Evolutionary conservation across 1,140 invertebrate species (phyloP), one percentile per base, ranked within the genome.

Genomic region (Nautilus pompilius): DNA sequence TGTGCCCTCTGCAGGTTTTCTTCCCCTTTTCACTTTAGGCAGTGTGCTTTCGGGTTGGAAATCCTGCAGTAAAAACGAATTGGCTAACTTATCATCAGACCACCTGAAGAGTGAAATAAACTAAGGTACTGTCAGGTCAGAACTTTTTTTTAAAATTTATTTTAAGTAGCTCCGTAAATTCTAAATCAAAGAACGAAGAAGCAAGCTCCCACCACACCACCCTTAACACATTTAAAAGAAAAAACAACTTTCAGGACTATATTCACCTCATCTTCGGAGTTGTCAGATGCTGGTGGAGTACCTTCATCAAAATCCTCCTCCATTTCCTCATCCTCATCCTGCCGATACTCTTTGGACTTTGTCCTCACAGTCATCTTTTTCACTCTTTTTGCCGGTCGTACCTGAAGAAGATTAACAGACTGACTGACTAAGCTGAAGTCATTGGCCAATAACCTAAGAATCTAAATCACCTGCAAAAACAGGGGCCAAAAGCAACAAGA

Each of bases 241-340:
- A 46, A 22, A 15, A n/a, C 29, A 54, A 34, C n/a, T 58, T 1
- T 29, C 15, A 5, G 22, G 1, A 54, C 29, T n/a, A 30, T 22
- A 48, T 41, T 30, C 32, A 76, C 73, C 69, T 74, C 72, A 67
- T 76, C 73, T 32, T 71, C 68, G 8, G 71, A 68, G 55, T 74
- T 68, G 46, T 76, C 73, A 22, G 67, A 68, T 3, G 68, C 65
- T 10, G 68, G 62, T n/a, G 60, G 41, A 6, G 64, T 61, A 17
- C 51, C 60, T 41, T 64, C 67, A 65, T 72, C 72, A 59, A 68
- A 71, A 54, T 67, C 69, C 55, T 72, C 68, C n/a, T 70, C 70
- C 8, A 60, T 63, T 36, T 70, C 68, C 0, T 60, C 64, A 3
- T 65, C 60, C 3, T 72, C 66, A 2, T 59, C 65, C 1, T 58